A percentile compares a stretch with the other conserved stretches of the same genome.
Evolutionary conservation across 2,888 invertebrate genomes (phyloP).

Genomic region (Thysanoteuthis rhombus): DNA sequence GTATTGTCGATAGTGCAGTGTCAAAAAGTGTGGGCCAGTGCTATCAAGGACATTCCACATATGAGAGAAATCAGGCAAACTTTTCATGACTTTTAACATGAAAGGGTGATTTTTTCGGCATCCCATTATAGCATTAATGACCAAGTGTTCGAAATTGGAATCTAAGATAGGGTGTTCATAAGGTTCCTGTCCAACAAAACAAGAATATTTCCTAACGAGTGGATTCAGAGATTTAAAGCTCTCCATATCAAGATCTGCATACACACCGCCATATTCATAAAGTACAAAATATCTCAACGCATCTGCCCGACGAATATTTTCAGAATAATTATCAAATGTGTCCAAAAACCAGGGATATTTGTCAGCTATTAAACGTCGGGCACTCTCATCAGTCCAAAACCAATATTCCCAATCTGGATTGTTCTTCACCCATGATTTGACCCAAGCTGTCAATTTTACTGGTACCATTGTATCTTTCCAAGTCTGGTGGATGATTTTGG

Average conservation of each 20-base stretch:
- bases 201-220: slow-evolving; percentile 50
- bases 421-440: slow-evolving; percentile 56
- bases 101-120: slow-evolving; percentile 58
- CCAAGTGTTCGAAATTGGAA: slow-evolving; percentile 55
- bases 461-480: slow-evolving; percentile 57
- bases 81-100: slow-evolving; percentile 54
- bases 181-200: slow-evolving; percentile 60
- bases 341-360: slow-evolving; percentile 54
- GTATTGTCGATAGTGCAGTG: slow-evolving; percentile 48
- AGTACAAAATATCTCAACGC: slow-evolving; percentile 62
- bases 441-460: slow-evolving; percentile 53
- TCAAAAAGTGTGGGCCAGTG: slow-evolving; percentile 60
- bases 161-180: slow-evolving; percentile 59
- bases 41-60: slow-evolving; percentile 61
- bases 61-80: slow-evolving; percentile 50
- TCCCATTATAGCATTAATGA: slow-evolving; percentile 60
- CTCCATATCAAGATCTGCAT: slow-evolving; percentile 64
- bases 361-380: slow-evolving; percentile 53
- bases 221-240: slow-evolving; percentile 56
- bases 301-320: slow-evolving; percentile 60
- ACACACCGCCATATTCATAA: slow-evolving; percentile 63
- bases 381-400: slow-evolving; percentile 65
- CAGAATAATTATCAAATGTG: slow-evolving; percentile 55
- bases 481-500: slow-evolving; percentile 61
- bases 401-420: slow-evolving; percentile 65